phyloP scores from a whole-genome alignment of 2,113 vertebrate species.

The Notothenia coriiceps region DNA sequence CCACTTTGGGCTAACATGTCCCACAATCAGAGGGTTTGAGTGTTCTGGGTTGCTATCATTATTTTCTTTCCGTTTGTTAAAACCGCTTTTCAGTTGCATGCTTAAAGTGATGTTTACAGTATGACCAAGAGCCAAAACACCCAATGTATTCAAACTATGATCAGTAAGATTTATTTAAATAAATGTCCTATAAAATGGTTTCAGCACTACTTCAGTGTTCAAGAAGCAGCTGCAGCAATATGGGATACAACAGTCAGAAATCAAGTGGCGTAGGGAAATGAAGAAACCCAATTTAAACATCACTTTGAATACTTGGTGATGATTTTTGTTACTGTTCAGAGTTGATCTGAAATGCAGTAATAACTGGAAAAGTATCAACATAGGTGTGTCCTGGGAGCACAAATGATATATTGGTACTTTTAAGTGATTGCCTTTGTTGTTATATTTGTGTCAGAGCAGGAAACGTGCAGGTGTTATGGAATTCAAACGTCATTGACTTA shows the following conservation, averaged over 20 bases:
- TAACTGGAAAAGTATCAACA: background rate
- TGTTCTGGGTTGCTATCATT: background rate
- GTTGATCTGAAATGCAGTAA: constrained; percentile 16
- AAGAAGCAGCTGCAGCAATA: background rate
- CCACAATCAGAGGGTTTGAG: background rate
- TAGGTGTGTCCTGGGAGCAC: background rate
- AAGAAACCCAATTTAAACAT: background rate
- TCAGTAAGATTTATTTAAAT: background rate
- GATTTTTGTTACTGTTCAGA: background rate
- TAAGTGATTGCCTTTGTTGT: constrained; percentile 4
- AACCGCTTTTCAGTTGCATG: background rate
- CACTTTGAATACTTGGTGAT: background rate
- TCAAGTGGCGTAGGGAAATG: background rate
- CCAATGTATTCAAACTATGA: background rate
- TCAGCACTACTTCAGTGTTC: background rate
- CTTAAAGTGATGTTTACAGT: background rate
- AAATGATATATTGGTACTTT: background rate
- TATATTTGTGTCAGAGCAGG: constrained; percentile 4
- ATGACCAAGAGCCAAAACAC: background rate
- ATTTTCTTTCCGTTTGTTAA: background rate
- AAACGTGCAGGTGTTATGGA: background rate
- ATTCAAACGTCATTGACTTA: background rate
- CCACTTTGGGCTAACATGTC: background rate
- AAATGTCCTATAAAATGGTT: background rate
- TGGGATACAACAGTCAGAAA: background rate